Evolutionary conservation across 53 echinoderm and acorn worm species (phyloP), one percentile per base, ranked within the genome.

Genomic region (Paracentrotus lividus): DNA sequence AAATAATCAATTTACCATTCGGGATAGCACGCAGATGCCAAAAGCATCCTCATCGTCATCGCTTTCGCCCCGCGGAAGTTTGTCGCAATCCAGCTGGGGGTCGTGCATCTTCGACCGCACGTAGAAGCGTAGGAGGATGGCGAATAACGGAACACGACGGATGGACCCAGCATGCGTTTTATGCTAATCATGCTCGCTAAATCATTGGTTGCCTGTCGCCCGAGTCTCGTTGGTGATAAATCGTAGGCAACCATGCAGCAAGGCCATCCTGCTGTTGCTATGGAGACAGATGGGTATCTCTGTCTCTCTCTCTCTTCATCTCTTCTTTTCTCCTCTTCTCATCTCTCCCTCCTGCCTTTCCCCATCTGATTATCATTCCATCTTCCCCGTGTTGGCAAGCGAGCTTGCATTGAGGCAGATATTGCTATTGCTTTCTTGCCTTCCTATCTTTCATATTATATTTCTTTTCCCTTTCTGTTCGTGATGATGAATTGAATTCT

Each of bases 181-280:
- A 92, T 92, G 92, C 53, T 92, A 92, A 92, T 92, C 58, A 78
- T 55, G 40, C 26, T 27, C 92, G 58, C 36, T 42, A 92, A 77
- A 77, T 78, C 92, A 92, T 92, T 92, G 92, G 92, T 43, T 77
- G 91, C 59, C n/a, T 61, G 61, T 44, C 75, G 91, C 42, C 51
- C 56, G 3, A 57, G 24, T 34, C 52, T 76, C 33, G 47, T 57
- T 92, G 58, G 78, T 57, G 92, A 92, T 92, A 42, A 92, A 92
- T 92, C 81, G 42, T 81, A 92, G 78, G 92, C 92, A 92, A 92
- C 92, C 78, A 78, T 42, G 92, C 78, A 57, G 61, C 92, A 78
- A 92, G 92, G 81, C 78, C 77, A 92, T 54, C 92, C 56, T 92
- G 92, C 92, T 78, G 92, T 92, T 92, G 59, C 92, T 58, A 92